Conservation (phyloP, 1,140 invertebrate species). For the Penaeus vannamei region DNA sequence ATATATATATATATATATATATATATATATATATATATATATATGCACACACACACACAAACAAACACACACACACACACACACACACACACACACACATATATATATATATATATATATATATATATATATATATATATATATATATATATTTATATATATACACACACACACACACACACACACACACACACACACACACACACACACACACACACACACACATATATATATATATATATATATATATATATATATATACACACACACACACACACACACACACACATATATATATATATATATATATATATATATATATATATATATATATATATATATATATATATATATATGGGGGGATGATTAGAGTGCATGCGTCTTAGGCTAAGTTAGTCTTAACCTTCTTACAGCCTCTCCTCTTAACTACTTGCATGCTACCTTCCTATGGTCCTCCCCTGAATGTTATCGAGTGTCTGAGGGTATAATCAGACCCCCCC, state of each 20-base stretch:
- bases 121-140: conserved; percentile 9
- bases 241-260: conserved; percentile 16
- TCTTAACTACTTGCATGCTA: no score
- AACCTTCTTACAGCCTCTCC: no score
- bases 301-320: conserved; percentile 16
- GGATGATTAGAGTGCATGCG: neutral
- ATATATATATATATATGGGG: conserved; percentile 14
- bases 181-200: conserved; percentile 14
- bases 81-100: conserved; percentile 14
- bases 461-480: no score
- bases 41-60: no score
- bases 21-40: conserved; percentile 16
- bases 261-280: conserved; percentile 14
- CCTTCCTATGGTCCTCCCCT: no score
- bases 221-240: conserved; percentile 16
- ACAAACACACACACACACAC: no score
- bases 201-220: conserved; percentile 4
- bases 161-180: conserved; percentile 13
- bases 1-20: conserved; percentile 9
- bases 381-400: no score
- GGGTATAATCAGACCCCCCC: no score
- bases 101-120: conserved; percentile 16
- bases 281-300: conserved; percentile 14
- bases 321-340: conserved; percentile 16
- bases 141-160: conserved; percentile 10